These are phyloP conservation scores for Morpho helenor DNA, from an alignment of 2,888 invertebrate species.

Conservation along the genomic window DNA sequence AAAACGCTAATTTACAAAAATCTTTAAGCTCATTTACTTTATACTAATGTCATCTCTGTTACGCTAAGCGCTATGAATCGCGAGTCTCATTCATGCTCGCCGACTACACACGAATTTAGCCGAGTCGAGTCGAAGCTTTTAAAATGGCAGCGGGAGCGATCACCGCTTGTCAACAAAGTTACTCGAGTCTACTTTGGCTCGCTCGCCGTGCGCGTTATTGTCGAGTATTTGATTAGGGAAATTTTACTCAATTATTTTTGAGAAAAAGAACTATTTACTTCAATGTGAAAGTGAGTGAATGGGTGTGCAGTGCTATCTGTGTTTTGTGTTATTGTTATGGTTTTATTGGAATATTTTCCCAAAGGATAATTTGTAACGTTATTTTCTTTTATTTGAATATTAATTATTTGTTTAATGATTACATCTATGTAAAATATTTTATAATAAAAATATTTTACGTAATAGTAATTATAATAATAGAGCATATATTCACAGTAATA, in stretches of 20 bases:
- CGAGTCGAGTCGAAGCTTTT: slow-evolving; percentile 59
- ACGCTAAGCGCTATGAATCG: slow-evolving; percentile 1
- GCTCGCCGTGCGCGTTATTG: slow-evolving; percentile 48
- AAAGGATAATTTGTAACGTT: slow-evolving; percentile 24
- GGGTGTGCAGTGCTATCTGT: slow-evolving; percentile 9
- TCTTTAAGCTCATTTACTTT: neutral
- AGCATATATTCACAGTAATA: slow-evolving; percentile 14
- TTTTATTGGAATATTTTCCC: slow-evolving; percentile 32
- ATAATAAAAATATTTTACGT: neutral
- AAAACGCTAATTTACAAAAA: neutral
- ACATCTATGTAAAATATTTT: neutral
- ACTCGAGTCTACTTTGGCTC: slow-evolving; percentile 45
- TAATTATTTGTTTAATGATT: neutral
- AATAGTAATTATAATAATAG: neutral
- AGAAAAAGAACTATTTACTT: slow-evolving; percentile 18
- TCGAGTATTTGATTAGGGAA: slow-evolving; percentile 18
- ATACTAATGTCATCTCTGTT: neutral
- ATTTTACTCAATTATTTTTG: slow-evolving; percentile 21
- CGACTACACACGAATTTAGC: slow-evolving; percentile 36
- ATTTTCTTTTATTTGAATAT: neutral
- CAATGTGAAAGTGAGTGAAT: slow-evolving; percentile 19
- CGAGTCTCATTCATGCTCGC: slow-evolving; percentile 3
- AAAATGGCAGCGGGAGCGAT: slow-evolving; percentile 65
- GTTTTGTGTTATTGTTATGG: slow-evolving; percentile 22
- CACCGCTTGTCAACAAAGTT: slow-evolving; percentile 74